These are phyloP conservation scores for Malurus cyaneus DNA, from an alignment of 2,113 vertebrate genomes.

Conservation along the genomic window DNA sequence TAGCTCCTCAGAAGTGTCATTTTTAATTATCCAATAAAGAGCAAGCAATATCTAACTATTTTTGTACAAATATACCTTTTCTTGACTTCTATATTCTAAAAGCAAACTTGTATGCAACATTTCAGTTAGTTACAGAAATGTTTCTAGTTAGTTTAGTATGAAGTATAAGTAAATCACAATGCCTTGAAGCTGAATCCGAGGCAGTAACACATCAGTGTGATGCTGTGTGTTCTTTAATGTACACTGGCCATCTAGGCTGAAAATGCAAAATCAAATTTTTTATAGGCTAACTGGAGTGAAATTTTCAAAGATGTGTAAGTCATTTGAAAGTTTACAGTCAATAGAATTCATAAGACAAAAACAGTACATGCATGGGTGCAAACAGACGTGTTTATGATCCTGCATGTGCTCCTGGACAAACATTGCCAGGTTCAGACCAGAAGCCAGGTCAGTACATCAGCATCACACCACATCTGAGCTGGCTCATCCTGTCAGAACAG, in stretches of 20 bases:
- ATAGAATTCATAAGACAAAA: neutral
- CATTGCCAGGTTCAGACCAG: neutral
- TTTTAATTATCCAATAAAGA: neutral
- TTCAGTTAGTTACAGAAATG: neutral
- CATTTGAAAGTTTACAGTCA: neutral
- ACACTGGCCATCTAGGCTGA: neutral
- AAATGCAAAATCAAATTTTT: neutral
- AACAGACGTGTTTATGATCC: neutral
- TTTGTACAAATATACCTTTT: neutral
- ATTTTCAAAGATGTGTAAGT: neutral
- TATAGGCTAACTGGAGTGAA: neutral
- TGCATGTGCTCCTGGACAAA: fast-evolving
- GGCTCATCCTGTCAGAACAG: neutral
- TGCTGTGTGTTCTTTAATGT: neutral
- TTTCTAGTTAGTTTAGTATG: neutral
- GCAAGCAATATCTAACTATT: neutral
- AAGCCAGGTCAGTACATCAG: neutral
- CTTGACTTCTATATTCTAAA: neutral
- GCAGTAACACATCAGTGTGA: neutral
- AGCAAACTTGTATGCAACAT: neutral
- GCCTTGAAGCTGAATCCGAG: neutral
- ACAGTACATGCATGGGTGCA: neutral
- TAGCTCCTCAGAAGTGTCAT: neutral
- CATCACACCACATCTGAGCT: neutral
- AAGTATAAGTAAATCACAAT: neutral